Conservation (phyloP, 2,113 vertebrate species). For the Gopherus flavomarginatus region DNA sequence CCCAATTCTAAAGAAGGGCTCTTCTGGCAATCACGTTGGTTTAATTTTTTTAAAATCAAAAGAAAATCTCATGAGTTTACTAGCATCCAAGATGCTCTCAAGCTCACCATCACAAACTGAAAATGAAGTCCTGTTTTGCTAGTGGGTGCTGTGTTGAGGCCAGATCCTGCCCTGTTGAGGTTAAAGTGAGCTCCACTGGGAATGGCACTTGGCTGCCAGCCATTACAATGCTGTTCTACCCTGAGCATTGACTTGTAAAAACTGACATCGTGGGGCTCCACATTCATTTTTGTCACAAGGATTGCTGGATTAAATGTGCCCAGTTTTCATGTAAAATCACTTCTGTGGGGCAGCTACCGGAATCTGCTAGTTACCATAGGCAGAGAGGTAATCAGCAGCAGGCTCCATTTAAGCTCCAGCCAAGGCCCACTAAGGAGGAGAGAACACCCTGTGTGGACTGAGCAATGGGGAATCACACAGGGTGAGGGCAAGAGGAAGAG, state of each 20-base stretch:
- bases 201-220: not conserved
- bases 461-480: not conserved
- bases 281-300: not conserved
- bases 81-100: not conserved
- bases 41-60: not conserved
- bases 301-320: not conserved
- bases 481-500: not conserved
- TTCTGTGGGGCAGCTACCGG: not conserved
- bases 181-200: not conserved
- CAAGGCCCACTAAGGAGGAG: not conserved
- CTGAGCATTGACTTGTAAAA: not conserved
- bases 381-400: not conserved
- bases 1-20: conserved; percentile 3
- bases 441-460: not conserved
- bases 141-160: not conserved
- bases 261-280: not conserved
- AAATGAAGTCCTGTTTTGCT: not conserved
- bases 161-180: not conserved
- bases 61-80: not conserved
- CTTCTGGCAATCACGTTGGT: not conserved
- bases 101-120: not conserved
- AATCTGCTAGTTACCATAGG: not conserved
- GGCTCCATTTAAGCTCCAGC: not conserved
- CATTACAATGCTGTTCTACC: not conserved
- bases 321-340: not conserved